Evolutionary conservation across 2,797 vertebrate genomes (phyloP).

Genomic region (Eidolon dupreanum): DNA sequence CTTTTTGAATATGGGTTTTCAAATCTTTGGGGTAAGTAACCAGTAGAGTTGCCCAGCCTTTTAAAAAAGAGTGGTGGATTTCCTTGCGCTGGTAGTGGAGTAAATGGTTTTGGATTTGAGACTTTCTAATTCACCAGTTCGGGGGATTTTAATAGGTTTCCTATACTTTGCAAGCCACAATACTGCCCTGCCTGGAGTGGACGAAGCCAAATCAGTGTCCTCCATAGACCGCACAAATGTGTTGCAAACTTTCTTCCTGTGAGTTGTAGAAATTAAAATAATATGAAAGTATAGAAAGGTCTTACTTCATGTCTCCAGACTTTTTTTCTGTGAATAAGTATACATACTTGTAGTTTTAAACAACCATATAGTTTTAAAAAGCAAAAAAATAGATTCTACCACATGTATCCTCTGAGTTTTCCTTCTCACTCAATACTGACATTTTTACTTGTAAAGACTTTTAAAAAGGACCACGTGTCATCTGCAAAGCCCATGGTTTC

Average conservation of each 20-base stretch:
- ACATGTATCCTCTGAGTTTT: not conserved
- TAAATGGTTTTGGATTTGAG: not conserved
- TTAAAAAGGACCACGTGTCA: not conserved
- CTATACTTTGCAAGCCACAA: not conserved
- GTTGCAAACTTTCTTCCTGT: not conserved
- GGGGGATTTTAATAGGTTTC: not conserved
- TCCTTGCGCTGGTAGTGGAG: not conserved
- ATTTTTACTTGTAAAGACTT: not conserved
- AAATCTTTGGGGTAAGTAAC: too few relatives aligned
- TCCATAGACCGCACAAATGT: not conserved
- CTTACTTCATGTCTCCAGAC: not conserved
- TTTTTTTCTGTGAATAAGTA: not conserved
- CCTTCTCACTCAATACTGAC: not conserved
- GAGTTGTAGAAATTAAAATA: not conserved
- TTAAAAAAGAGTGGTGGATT: not conserved
- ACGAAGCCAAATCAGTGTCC: not conserved
- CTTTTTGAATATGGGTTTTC: too few relatives aligned
- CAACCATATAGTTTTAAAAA: not conserved
- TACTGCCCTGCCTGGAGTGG: not conserved
- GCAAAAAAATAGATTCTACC: not conserved
- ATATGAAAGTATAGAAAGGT: not conserved
- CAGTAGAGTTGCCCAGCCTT: not conserved
- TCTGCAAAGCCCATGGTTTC: not conserved
- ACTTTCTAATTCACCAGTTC: not conserved
- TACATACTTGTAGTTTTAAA: not conserved